These are phyloP conservation scores for Pterophyllum scalare DNA, from an alignment of 2,113 vertebrate genomes.

Conservation along the genomic window DNA sequence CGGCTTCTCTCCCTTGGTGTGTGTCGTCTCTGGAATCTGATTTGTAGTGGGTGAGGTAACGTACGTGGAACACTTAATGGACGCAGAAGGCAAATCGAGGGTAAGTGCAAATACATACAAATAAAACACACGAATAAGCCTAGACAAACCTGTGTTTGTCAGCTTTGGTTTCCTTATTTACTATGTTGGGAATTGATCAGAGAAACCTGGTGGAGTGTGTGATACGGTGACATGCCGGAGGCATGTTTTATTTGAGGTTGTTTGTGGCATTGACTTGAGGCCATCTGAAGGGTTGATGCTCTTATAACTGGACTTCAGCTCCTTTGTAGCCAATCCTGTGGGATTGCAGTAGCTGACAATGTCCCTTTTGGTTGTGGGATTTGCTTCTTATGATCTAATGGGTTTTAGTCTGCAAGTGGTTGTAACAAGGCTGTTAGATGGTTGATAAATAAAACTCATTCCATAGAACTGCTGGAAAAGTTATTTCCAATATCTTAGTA, in stretches of 20 bases:
- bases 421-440: conserved; percentile 67
- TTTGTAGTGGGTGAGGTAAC: conserved; percentile 99
- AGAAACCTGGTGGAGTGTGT: conserved; percentile 65
- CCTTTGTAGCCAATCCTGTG: conserved; percentile 69
- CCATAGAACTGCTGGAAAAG: conserved; percentile 56
- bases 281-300: conserved; percentile 65
- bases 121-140: conserved; percentile 70
- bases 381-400: conserved; percentile 65
- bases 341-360: conserved; percentile 66
- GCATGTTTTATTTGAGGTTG: conserved; percentile 66
- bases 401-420: conserved; percentile 58
- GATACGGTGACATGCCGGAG: conserved; percentile 67
- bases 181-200: conserved; percentile 73
- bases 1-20: conserved; percentile 99
- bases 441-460: conserved; percentile 58
- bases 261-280: conserved; percentile 73
- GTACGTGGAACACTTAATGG: conserved; percentile 99
- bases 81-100: conserved; percentile 99
- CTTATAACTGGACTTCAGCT: conserved; percentile 69
- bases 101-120: conserved; percentile 93
- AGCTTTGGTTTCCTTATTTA: conserved; percentile 79
- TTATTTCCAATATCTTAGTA: conserved; percentile 57
- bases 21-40: conserved; percentile 99
- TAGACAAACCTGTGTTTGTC: conserved; percentile 84
- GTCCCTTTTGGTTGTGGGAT: conserved; percentile 70